phyloP scores from a whole-genome alignment of 2,888 invertebrate genomes.

The Glaucopsyche alexis region DNA sequence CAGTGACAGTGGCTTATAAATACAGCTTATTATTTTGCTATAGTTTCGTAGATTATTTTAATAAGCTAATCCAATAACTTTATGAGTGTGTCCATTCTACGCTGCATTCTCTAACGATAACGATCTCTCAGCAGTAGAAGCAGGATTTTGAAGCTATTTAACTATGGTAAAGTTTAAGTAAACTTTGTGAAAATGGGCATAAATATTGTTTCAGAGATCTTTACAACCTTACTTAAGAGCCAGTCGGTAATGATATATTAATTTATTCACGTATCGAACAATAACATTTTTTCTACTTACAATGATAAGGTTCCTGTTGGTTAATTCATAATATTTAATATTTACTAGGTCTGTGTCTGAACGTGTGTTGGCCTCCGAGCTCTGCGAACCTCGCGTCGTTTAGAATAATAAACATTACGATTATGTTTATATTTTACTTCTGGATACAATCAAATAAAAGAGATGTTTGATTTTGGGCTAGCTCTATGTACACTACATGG shows the following conservation, averaged over 20 bases:
- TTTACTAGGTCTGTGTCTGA: background rate
- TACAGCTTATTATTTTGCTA: conserved; percentile 1
- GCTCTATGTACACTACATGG: too few relatives aligned
- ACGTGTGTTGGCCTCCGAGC: background rate
- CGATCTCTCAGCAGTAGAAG: background rate
- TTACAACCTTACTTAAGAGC: too few relatives aligned
- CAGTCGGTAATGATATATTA: background rate
- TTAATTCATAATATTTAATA: conserved; percentile 10
- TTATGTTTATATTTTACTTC: background rate
- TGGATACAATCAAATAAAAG: background rate
- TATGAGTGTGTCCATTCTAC: conserved; percentile 3
- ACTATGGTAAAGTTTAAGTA: background rate
- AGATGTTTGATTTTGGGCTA: too few relatives aligned
- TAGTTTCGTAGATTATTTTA: background rate
- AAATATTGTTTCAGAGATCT: background rate
- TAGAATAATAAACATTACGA: conserved; percentile 16
- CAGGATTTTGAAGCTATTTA: background rate
- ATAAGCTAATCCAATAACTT: background rate
- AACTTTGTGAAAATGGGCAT: background rate
- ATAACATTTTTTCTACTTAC: background rate
- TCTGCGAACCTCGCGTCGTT: background rate
- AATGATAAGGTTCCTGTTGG: conserved; percentile 2
- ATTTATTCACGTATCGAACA: background rate
- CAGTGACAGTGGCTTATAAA: background rate
- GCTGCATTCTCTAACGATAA: background rate